Evolutionary conservation across 2,888 invertebrate species (phyloP).

Genomic region (Drosophila kuntzei): DNA sequence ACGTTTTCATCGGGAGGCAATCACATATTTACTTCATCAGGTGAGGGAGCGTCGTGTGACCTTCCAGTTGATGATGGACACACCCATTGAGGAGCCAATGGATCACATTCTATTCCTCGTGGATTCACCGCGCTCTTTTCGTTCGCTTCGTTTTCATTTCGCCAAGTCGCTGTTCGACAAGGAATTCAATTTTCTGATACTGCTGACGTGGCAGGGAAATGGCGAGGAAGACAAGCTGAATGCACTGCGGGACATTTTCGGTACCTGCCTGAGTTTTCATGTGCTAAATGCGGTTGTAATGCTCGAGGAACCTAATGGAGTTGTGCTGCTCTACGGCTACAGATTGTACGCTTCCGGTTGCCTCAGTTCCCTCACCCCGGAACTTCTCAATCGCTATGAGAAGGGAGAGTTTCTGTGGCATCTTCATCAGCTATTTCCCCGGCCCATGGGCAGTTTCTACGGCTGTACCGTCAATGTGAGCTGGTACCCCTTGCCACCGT

Average conservation of each 20-base stretch:
- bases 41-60: conserved; percentile 50
- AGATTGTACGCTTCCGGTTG: conserved; percentile 45
- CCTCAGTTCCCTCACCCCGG: conserved; percentile 32
- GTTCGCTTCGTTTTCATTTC: conserved; percentile 57
- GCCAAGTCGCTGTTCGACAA: conserved; percentile 54
- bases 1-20: conserved; percentile 21
- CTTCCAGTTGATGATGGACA: conserved; percentile 62
- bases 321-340: conserved; percentile 57
- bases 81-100: conserved; percentile 49
- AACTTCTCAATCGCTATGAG: conserved; percentile 58
- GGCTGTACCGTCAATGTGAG: conserved; percentile 73
- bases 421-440: conserved; percentile 57
- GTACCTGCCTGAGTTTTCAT: conserved; percentile 46
- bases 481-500: conserved; percentile 63
- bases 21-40: conserved; percentile 54
- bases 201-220: conserved; percentile 52
- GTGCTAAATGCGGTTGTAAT: conserved; percentile 78
- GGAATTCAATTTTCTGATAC: conserved; percentile 75
- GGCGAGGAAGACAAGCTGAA: not conserved
- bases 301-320: conserved; percentile 28
- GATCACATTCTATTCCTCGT: conserved; percentile 74
- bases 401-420: conserved; percentile 40
- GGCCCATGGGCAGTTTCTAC: conserved; percentile 45
- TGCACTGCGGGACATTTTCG: conserved; percentile 57
- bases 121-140: conserved; percentile 65